Evolutionary conservation across 2,113 vertebrate genomes (phyloP).

Genomic region (Microcebus lehilahytsara): DNA sequence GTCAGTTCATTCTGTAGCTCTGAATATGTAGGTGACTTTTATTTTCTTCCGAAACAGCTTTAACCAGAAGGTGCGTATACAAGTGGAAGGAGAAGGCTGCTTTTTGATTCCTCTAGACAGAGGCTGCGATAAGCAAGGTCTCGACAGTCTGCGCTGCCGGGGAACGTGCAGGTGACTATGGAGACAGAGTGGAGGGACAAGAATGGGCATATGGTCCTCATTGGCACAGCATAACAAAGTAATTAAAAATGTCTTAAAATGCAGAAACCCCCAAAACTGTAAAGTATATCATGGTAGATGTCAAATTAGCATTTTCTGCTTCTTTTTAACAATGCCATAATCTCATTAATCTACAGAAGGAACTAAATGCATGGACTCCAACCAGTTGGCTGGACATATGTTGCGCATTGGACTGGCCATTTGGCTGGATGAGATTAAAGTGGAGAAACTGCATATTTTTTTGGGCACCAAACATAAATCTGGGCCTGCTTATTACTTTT

Average conservation of each 20-base stretch:
- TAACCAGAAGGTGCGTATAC: not conserved
- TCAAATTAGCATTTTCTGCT: conserved; percentile 71
- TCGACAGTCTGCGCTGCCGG: conserved; percentile 5
- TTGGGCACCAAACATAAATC: conserved; percentile 62
- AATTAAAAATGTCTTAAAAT: conserved; percentile 76
- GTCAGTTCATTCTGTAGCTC: not conserved
- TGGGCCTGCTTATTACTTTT: conserved; percentile 73
- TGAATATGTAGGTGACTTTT: not conserved
- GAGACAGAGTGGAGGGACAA: conserved; percentile 53
- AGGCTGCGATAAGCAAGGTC: conserved; percentile 20
- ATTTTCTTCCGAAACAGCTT: not conserved
- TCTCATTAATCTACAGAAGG: conserved; percentile 74
- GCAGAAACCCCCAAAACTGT: conserved; percentile 56
- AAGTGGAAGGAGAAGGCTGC: not conserved
- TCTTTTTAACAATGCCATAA: conserved; percentile 75
- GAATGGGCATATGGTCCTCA: conserved; percentile 46
- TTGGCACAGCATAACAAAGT: conserved; percentile 57
- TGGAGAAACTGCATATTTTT: conserved; percentile 66
- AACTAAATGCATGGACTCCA: conserved; percentile 66
- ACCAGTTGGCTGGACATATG: conserved; percentile 76
- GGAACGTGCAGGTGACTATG: conserved; percentile 67
- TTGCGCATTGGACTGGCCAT: conserved; percentile 65
- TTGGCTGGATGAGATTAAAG: conserved; percentile 70
- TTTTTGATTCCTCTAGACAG: conserved; percentile 16
- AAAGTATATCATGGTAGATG: conserved; percentile 66